Base-by-base conservation (phyloP, 2,113 vertebrate genomes). In the Ageneiosus marmoratus region DNA sequence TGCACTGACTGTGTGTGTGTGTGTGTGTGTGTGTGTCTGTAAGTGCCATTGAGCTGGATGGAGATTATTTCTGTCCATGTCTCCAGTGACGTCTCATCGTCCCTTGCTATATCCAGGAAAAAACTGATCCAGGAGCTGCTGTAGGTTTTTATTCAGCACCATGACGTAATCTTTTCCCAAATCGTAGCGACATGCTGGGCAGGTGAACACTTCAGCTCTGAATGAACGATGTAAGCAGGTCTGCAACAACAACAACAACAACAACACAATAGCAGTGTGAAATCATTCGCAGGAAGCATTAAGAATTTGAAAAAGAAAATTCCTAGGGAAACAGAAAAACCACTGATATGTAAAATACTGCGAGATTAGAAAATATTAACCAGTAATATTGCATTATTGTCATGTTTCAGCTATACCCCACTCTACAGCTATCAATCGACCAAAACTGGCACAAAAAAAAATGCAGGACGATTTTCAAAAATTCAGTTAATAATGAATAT, bases 81-180 rank as follows among this genome's bases (percentile, higher is more conserved):
- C 41, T 69, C 74, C 51, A 7, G 18, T 50, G 32, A 65, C 41
- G 44, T 83, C 94, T 99, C 97, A 99, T 94, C 98, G 98, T 88
- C 98, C 98, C 93, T 99, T 99, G 93, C 96, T 99, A 93, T 99
- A 99, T 86, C 98, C 98, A 56, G 98, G 98, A 89, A 98, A 99
- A 94, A 99, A 99, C 94, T 98, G 97, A 90, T 99, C 97, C 79
- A 99, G 96, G 74, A 99, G 94, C 83, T 94, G 92, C 94, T 99
- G 98, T 46, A 99, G 95, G 84, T 92, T 94, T 92, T 96, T 96
- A 92, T 99, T 99, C 86, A 96, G 96, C 92, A 91, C 91, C 98
- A 99, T 98, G 90, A 89, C 81, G 90, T 97, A 99, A 89, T 97
- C 95, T 89, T 97, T 97, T 79, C 97, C 97, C 90, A 99, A 91